Evolutionary conservation across 1,140 invertebrate genomes (phyloP), one percentile per base, ranked within the genome.

Genomic region (Euura saliciscinereae): DNA sequence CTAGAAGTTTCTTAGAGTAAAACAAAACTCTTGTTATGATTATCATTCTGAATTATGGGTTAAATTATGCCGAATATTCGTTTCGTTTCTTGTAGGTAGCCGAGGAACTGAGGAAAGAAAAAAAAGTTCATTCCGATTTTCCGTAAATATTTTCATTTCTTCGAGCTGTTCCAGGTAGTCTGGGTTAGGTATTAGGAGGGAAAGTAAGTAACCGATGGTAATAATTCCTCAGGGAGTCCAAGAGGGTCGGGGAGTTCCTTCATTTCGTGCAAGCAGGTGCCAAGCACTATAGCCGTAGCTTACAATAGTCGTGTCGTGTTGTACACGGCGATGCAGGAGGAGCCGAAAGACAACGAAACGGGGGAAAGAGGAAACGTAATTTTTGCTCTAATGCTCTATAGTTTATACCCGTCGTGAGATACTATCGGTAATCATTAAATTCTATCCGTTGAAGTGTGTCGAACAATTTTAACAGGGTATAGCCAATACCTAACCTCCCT

Each of bases 261-360:
- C 51, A 59, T 59, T 59, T 59, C 51, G 51, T 59, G 51, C 51
- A 59, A 59, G 51, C 51, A 59, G 51, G 51, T 59, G 51, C 51
- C 51, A 59, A 59, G 51, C 51, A 59, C 51, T 59, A 59, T 59
- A 59, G 51, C 5, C 51, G 51, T 59, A 59, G 8, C 6, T 59
- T 59, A 59, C n/a, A n/a, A n/a, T n/a, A 28, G 28, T 28, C 28
- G 28, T 28, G 28, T 28, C 28, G 28, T 28, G 28, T 28, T 28
- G 28, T 28, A 28, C 1, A 28, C 28, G 28, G 28, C 28, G 1
- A 1, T 28, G 28, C 28, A 28, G 28, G 1, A 28, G 28, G 28
- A 28, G 28, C 28, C 28, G 28, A 28, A 28, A 28, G 28, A 28
- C 28, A 28, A 28, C 28, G 1, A 28, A 28, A 28, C 28, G 28